phyloP scores from a whole-genome alignment of 2,888 invertebrate species.

The Druceiella hillmani region DNA sequence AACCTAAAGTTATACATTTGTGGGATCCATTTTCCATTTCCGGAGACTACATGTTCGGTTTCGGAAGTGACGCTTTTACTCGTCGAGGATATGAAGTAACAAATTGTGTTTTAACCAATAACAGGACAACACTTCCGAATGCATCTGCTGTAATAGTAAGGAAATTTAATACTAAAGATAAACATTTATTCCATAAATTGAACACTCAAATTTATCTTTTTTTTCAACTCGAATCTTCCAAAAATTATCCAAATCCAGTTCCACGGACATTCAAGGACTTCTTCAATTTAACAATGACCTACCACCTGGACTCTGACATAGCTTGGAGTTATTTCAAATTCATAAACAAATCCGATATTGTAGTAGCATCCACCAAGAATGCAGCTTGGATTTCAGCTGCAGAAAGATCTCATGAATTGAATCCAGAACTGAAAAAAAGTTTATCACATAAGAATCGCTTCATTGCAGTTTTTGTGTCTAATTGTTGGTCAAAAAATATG shows the following conservation, averaged over 20 bases:
- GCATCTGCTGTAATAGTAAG: too few species aligned
- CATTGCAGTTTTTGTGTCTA: conserved; percentile 54
- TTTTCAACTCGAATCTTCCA: conserved; percentile 42
- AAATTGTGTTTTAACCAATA: conserved; percentile 41
- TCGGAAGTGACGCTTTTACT: conserved; percentile 33
- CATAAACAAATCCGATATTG: conserved; percentile 27
- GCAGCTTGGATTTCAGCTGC: neutral
- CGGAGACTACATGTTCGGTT: conserved; percentile 35
- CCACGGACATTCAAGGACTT: conserved; percentile 32
- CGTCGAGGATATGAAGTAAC: conserved; percentile 32
- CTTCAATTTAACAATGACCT: conserved; percentile 55
- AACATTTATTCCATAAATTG: conserved; percentile 42
- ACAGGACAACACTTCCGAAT: conserved; percentile 30
- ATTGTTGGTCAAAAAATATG: conserved; percentile 41
- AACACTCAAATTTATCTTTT: conserved; percentile 46
- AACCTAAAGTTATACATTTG: conserved; percentile 19
- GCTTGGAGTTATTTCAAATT: conserved; percentile 38
- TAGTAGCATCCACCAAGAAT: conserved; percentile 30
- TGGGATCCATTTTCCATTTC: conserved; percentile 32
- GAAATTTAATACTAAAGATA: too few species aligned
- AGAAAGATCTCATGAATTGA: too few species aligned
- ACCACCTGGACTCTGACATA: conserved; percentile 48
- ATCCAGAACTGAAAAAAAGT: neutral
- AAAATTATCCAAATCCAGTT: conserved; percentile 24
- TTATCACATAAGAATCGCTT: conserved; percentile 36